phyloP scores from a whole-genome alignment of 2,888 invertebrate species.

The Sarcophaga variegata region DNA sequence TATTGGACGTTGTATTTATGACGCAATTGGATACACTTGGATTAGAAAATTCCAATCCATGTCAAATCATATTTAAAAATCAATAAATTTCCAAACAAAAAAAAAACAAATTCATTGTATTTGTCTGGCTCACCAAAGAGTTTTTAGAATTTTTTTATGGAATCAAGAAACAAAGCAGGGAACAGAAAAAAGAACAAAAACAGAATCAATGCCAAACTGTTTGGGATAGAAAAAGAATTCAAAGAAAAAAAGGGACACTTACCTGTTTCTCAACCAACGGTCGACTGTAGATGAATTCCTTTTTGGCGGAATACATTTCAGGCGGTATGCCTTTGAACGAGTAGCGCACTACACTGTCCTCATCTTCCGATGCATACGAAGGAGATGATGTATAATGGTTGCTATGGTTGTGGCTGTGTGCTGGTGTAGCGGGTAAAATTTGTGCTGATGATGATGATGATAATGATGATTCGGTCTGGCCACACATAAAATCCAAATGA shows the following conservation, averaged over 20 bases:
- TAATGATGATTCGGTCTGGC: conserved; percentile 36
- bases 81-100: conserved; percentile 57
- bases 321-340: conserved; percentile 78
- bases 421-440: conserved; percentile 57
- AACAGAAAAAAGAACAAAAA: not conserved
- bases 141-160: not conserved
- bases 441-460: not conserved
- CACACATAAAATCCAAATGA: conserved; percentile 56
- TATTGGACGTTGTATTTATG: too few relatives aligned
- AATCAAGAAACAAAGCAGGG: too few relatives aligned
- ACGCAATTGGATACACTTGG: too few relatives aligned
- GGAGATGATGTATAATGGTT: conserved; percentile 31
- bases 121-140: not conserved
- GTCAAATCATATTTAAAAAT: conserved; percentile 65
- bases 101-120: not conserved
- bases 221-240: not conserved
- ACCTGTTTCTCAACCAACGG: conserved; percentile 78
- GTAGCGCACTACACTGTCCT: conserved; percentile 72
- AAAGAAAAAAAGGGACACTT: conserved; percentile 54
- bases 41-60: conserved; percentile 56
- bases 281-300: conserved; percentile 77
- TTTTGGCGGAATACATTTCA: conserved; percentile 76
- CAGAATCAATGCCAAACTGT: not conserved
- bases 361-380: conserved; percentile 56
- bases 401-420: conserved; percentile 27